phyloP scores from a whole-genome alignment of 2,888 invertebrate species.

The Rotaria macrura region DNA sequence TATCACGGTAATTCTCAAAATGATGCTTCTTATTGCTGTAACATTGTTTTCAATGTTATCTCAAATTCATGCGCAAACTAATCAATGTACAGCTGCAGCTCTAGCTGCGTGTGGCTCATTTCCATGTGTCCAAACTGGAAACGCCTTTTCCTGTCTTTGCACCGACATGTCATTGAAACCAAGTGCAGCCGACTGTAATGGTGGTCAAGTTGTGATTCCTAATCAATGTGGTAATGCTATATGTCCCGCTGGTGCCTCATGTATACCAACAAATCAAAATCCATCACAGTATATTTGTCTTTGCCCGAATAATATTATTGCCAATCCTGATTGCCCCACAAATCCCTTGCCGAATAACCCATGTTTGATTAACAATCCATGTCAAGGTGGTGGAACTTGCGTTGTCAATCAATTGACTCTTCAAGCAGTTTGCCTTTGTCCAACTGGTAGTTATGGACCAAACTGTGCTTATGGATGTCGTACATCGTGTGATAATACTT shows the following conservation, averaged over 20 bases:
- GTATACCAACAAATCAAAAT: constrained; percentile 12
- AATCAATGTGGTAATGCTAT: neutral
- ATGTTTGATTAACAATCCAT: neutral
- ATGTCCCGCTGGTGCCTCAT: neutral
- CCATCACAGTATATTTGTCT: neutral
- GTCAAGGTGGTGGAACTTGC: neutral
- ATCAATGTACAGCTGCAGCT: neutral
- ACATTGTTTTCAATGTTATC: neutral
- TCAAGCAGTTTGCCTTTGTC: neutral
- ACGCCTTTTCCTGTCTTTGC: neutral
- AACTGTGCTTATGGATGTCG: neutral
- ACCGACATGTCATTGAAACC: neutral
- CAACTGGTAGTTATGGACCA: neutral
- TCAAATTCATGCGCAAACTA: neutral
- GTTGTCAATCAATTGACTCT: neutral
- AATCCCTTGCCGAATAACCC: neutral
- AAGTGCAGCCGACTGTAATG: neutral
- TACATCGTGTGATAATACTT: neutral
- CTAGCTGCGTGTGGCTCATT: neutral
- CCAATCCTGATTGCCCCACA: neutral
- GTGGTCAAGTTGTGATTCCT: neutral
- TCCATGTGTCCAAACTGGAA: neutral
- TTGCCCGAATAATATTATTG: neutral
- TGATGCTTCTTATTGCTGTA: neutral
- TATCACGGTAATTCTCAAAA: neutral